Conservation (phyloP, 2,888 invertebrate species). For the Phaedon cochleariae region DNA sequence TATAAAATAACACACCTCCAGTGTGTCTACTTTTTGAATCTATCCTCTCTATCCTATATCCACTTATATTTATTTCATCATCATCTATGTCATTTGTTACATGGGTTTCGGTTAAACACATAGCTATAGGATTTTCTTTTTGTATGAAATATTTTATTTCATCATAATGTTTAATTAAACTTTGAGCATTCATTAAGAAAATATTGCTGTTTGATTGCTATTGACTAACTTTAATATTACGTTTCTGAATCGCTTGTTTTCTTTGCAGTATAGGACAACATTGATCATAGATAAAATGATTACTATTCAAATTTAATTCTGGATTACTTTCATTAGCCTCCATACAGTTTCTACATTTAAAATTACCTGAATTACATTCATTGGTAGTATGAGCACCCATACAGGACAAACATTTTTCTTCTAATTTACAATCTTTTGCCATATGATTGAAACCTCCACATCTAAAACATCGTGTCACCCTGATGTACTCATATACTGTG, state of each 20-base stretch:
- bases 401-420: too few relatives aligned
- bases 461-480: constrained; percentile 3
- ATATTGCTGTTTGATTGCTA: constrained; percentile 4
- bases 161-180: background rate
- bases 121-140: background rate
- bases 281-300: constrained; percentile 1
- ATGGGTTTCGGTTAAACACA: constrained; percentile 2
- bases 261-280: background rate
- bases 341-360: too few relatives aligned
- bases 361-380: too few relatives aligned
- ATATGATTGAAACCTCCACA: constrained; percentile 18
- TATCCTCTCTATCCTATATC: background rate
- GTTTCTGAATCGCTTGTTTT: too few relatives aligned
- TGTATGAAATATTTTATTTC: constrained; percentile 1
- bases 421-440: background rate
- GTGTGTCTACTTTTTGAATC: background rate
- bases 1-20: background rate
- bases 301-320: background rate
- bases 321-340: background rate
- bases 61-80: background rate
- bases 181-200: background rate
- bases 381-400: too few relatives aligned
- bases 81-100: background rate
- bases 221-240: background rate
- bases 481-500: constrained; percentile 15